Evolutionary conservation across 2,113 vertebrate species (phyloP).

Genomic region (Erinaceus europaeus): DNA sequence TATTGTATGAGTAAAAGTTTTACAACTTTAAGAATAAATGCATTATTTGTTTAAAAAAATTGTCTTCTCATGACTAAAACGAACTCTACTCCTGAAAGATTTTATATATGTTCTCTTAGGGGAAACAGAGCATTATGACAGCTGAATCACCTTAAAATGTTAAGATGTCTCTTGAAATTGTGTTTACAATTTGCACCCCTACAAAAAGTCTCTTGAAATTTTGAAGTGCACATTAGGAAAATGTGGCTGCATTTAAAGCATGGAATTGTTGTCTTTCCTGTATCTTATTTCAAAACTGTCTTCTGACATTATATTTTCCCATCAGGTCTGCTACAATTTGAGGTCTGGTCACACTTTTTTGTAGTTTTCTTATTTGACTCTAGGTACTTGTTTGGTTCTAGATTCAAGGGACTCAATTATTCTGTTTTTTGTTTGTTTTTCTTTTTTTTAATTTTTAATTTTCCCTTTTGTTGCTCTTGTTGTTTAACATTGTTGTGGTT

Average conservation of each 20-base stretch:
- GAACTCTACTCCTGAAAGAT: not conserved
- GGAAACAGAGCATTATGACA: not conserved
- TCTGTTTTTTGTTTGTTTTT: not conserved
- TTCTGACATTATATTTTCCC: not conserved
- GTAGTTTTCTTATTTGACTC: slow-evolving; percentile 32
- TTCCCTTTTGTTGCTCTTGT: too few relatives aligned
- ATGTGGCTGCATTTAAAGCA: not conserved
- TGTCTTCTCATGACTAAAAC: slow-evolving; percentile 42
- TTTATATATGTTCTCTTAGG: not conserved
- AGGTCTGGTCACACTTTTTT: not conserved
- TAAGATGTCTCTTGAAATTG: slow-evolving; percentile 1
- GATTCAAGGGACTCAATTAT: slow-evolving; percentile 1
- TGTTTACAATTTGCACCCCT: not conserved
- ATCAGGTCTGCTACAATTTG: not conserved
- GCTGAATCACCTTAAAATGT: not conserved
- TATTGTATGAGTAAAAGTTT: slow-evolving; percentile 42
- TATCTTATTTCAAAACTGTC: slow-evolving; percentile 5
- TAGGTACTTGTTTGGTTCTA: not conserved
- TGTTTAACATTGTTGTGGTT: too few relatives aligned
- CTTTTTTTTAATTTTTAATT: too few relatives aligned
- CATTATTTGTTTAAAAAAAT: too few relatives aligned
- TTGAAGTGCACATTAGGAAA: slow-evolving; percentile 8
- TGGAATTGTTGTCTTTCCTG: not conserved
- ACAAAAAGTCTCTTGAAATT: not conserved
- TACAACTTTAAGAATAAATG: slow-evolving; percentile 3